phyloP scores from a whole-genome alignment of 2,888 invertebrate species.

The Caenorhabditis sp. region DNA sequence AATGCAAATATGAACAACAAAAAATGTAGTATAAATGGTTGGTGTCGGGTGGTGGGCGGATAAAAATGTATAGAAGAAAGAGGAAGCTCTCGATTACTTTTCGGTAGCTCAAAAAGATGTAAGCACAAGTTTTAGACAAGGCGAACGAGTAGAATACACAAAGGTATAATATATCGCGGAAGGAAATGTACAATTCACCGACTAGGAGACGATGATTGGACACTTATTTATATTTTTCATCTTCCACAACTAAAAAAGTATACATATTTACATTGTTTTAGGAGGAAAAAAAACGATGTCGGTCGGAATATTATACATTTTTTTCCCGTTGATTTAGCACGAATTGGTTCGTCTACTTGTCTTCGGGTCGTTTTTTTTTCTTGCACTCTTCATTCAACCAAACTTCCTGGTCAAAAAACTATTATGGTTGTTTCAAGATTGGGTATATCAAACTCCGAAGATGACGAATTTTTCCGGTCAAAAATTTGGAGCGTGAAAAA shows the following conservation, averaged over 20 bases:
- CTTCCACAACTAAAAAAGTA: conserved; percentile 8
- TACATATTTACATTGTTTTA: conserved; percentile 24
- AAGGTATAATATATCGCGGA: conserved; percentile 18
- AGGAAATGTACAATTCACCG: conserved; percentile 47
- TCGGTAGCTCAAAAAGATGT: conserved; percentile 8
- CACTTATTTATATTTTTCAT: conserved; percentile 23
- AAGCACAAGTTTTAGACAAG: conserved; percentile 14
- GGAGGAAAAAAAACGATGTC: conserved; percentile 5
- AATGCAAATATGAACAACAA: conserved; percentile 1
- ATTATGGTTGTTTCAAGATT: background rate
- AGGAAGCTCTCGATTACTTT: conserved; percentile 45
- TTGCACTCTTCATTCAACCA: conserved; percentile 30
- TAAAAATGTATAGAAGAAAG: conserved; percentile 17
- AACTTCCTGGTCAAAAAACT: conserved; percentile 16
- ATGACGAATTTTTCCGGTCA: background rate
- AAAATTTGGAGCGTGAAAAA: background rate
- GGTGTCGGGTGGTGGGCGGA: conserved; percentile 15
- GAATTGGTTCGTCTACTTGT: conserved; percentile 20
- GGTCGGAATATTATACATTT: conserved; percentile 5
- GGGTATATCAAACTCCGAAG: background rate
- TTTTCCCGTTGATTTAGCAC: conserved; percentile 41
- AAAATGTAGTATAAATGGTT: conserved; percentile 15
- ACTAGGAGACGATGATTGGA: conserved; percentile 33
- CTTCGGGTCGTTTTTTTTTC: conserved; percentile 11
- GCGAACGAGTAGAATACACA: background rate